Conservation (phyloP, 2,888 invertebrate genomes). For the Agonum fuliginosum region DNA sequence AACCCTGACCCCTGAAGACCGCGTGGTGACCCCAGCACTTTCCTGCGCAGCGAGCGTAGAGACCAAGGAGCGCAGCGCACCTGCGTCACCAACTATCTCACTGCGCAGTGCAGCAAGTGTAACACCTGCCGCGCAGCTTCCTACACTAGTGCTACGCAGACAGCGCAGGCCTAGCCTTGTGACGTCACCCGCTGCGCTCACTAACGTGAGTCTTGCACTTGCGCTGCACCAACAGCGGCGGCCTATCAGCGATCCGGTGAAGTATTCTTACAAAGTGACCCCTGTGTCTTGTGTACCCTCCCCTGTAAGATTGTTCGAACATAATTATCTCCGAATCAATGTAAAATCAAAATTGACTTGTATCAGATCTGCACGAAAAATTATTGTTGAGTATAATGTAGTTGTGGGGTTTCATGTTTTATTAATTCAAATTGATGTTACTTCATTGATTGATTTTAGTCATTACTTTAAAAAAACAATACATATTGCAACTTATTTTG, state of each 20-base stretch:
- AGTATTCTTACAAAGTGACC: constrained; percentile 63
- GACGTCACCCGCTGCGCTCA: constrained; percentile 76
- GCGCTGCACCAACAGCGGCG: constrained; percentile 60
- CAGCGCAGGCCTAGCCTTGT: background rate
- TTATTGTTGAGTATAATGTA: too few relatives aligned
- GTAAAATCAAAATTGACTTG: background rate
- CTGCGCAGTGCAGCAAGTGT: constrained; percentile 68
- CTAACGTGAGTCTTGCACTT: constrained; percentile 78
- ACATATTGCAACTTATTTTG: background rate
- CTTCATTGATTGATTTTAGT: too few relatives aligned
- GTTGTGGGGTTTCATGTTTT: too few relatives aligned
- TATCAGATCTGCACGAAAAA: too few relatives aligned
- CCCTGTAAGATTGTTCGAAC: constrained; percentile 12
- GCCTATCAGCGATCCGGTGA: constrained; percentile 72
- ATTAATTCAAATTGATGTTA: too few relatives aligned
- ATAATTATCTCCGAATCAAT: background rate
- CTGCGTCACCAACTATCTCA: constrained; percentile 22
- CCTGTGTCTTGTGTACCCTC: constrained; percentile 8
- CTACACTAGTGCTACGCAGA: background rate
- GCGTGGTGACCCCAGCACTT: constrained; percentile 61
- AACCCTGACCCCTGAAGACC: constrained; percentile 70
- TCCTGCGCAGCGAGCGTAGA: constrained; percentile 69
- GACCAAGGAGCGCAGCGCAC: constrained; percentile 17
- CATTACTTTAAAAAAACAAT: too few relatives aligned
- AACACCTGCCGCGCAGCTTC: background rate